Percentiles rank a stretch among this genome's conserved stretches.
Evolutionary conservation across 2,888 invertebrate species (phyloP).

Genomic region (Noctua janthina): DNA sequence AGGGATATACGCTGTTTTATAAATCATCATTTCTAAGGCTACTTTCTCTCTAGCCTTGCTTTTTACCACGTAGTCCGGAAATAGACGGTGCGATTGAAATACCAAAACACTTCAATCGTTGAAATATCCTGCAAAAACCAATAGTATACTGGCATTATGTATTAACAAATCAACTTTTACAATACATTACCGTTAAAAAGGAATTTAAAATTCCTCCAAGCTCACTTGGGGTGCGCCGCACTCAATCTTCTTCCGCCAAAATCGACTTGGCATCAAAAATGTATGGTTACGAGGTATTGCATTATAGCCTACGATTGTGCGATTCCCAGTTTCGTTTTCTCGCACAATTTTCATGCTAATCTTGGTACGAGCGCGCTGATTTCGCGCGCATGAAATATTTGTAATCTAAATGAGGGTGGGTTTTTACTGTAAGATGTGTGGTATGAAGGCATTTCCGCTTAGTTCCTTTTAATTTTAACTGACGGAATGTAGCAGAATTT

Average conservation of each 20-base stretch:
- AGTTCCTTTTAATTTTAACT: not conserved
- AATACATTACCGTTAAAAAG: constrained; percentile 38
- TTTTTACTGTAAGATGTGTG: constrained; percentile 37
- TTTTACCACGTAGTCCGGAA: not conserved
- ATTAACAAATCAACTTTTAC: constrained; percentile 22
- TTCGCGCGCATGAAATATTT: constrained; percentile 85
- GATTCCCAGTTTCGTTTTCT: constrained; percentile 77
- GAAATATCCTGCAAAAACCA: not conserved
- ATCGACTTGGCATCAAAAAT: constrained; percentile 56
- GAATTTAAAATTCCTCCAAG: constrained; percentile 35
- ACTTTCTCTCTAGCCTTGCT: too few species aligned
- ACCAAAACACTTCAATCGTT: not conserved
- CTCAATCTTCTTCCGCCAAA: constrained; percentile 45
- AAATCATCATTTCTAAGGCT: not conserved
- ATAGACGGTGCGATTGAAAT: not conserved
- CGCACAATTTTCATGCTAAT: constrained; percentile 86
- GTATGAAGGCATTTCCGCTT: constrained; percentile 13
- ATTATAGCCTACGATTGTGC: constrained; percentile 69
- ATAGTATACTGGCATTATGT: not conserved
- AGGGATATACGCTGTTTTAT: not conserved
- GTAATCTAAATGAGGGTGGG: constrained; percentile 70
- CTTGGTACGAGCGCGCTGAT: constrained; percentile 81
- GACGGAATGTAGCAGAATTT: not conserved
- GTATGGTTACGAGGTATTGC: constrained; percentile 58
- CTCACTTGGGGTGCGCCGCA: constrained; percentile 37